These are phyloP conservation scores for Phacellophora camtschatica DNA, from an alignment of 30 jellyfish, hydroid and myxozoan species.

Conservation along the genomic window DNA sequence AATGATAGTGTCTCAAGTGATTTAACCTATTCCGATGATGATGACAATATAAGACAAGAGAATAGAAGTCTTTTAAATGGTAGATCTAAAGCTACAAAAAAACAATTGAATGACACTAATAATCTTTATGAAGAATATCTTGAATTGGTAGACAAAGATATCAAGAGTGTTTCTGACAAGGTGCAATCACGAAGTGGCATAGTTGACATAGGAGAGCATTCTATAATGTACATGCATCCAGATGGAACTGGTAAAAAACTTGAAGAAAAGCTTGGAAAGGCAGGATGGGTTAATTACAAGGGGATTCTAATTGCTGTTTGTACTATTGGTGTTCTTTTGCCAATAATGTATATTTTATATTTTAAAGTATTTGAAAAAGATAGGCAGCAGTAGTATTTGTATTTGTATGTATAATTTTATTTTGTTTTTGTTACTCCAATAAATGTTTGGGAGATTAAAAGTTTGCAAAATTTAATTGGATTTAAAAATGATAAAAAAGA, in stretches of 20 bases:
- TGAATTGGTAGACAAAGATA: slow-evolving; percentile 47
- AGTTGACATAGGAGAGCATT: slow-evolving; percentile 23
- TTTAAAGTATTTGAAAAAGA: slow-evolving; percentile 1
- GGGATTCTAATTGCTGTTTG: slow-evolving; percentile 58
- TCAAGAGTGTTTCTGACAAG: slow-evolving; percentile 19
- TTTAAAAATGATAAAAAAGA: too few relatives aligned
- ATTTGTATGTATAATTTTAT: too few relatives aligned
- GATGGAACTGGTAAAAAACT: neutral
- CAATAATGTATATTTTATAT: slow-evolving; percentile 40
- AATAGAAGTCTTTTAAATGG: neutral
- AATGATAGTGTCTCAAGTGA: neutral
- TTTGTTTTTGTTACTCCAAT: too few relatives aligned
- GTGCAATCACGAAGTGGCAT: slow-evolving; percentile 38
- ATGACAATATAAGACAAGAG: neutral
- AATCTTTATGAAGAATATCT: slow-evolving; percentile 49
- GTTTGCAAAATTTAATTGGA: too few relatives aligned
- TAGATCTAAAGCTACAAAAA: neutral
- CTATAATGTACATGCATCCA: slow-evolving; percentile 49
- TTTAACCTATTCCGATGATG: slow-evolving; percentile 28
- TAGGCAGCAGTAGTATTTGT: slow-evolving; percentile 1
- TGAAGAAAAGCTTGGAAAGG: slow-evolving; percentile 46
- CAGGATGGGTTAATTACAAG: slow-evolving; percentile 39
- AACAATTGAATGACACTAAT: neutral
- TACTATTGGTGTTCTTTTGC: slow-evolving; percentile 49
- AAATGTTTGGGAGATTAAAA: too few relatives aligned